These are phyloP conservation scores for Perizoma flavofasciatum DNA, from an alignment of 2,888 invertebrate species.

Conservation along the genomic window DNA sequence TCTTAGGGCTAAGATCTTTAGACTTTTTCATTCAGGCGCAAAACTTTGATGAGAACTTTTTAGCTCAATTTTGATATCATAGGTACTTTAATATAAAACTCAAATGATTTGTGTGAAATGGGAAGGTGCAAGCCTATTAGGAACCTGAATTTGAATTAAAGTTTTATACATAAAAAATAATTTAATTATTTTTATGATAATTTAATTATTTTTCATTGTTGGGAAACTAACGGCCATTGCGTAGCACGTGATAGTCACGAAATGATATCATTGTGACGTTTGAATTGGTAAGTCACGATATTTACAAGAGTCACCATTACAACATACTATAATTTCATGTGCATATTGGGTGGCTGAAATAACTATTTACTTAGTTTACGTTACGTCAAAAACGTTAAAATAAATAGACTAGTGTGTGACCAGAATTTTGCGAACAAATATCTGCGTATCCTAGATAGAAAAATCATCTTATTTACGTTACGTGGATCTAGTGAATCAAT, in stretches of 20 bases:
- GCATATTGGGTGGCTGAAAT: not conserved
- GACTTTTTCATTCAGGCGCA: not conserved
- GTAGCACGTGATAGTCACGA: slow-evolving; percentile 33
- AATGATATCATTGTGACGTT: slow-evolving; percentile 24
- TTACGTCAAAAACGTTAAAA: slow-evolving; percentile 12
- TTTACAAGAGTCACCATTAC: slow-evolving; percentile 19
- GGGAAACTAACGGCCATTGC: slow-evolving; percentile 22
- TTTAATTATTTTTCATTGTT: slow-evolving; percentile 20
- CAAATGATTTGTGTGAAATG: too few relatives aligned
- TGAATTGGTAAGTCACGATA: slow-evolving; percentile 36
- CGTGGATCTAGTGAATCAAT: too few relatives aligned
- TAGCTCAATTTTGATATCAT: too few relatives aligned
- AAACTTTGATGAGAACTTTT: too few relatives aligned
- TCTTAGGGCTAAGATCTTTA: not conserved
- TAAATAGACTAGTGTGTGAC: not conserved
- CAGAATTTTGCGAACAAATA: not conserved
- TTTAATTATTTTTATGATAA: slow-evolving; percentile 14
- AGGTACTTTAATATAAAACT: too few relatives aligned
- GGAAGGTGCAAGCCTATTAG: too few relatives aligned
- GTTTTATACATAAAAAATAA: too few relatives aligned
- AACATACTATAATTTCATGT: not conserved
- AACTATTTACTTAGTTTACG: not conserved
- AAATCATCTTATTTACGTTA: not conserved
- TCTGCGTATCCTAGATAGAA: not conserved
- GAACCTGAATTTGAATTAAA: too few relatives aligned